Evolutionary conservation across 2,113 vertebrate genomes (phyloP).

Genomic region (Pseudorhombus dupliciocellatus): DNA sequence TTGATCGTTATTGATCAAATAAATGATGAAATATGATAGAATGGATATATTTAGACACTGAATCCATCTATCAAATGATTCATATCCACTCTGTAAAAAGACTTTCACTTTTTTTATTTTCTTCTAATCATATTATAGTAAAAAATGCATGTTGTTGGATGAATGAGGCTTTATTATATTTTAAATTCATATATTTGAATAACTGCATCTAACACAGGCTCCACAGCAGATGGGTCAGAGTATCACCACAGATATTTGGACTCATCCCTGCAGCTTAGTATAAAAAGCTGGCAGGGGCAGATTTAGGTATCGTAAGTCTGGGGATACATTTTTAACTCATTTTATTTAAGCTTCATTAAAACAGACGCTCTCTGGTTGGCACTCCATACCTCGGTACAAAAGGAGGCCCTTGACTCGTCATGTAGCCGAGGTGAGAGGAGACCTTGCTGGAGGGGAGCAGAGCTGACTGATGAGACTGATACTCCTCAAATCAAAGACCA

Average conservation of each 20-base stretch:
- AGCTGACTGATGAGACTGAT: slow-evolving; percentile 42
- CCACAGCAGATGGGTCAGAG: not conserved
- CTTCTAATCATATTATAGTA: too few relatives aligned
- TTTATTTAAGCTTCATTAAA: not conserved
- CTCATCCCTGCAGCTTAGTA: too few relatives aligned
- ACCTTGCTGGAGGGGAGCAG: slow-evolving; percentile 42
- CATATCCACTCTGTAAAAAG: too few relatives aligned
- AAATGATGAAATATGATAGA: too few relatives aligned
- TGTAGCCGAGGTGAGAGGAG: slow-evolving; percentile 29
- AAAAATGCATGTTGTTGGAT: not conserved
- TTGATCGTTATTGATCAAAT: too few relatives aligned
- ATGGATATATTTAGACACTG: too few relatives aligned
- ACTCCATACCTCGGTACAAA: slow-evolving; percentile 36
- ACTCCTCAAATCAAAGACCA: slow-evolving; percentile 67
- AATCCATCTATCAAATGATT: too few relatives aligned
- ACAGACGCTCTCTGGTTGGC: slow-evolving; percentile 9
- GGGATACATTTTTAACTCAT: not conserved
- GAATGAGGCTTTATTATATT: not conserved
- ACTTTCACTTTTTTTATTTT: too few relatives aligned
- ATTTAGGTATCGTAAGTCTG: too few relatives aligned
- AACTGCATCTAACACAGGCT: not conserved
- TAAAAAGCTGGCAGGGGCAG: too few relatives aligned
- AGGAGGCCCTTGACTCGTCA: slow-evolving; percentile 33
- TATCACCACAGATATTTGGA: not conserved
- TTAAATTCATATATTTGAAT: too few relatives aligned